These are phyloP conservation scores for Phalacrocorax carbo DNA, from an alignment of 2,113 vertebrate genomes.

Conservation along the genomic window DNA sequence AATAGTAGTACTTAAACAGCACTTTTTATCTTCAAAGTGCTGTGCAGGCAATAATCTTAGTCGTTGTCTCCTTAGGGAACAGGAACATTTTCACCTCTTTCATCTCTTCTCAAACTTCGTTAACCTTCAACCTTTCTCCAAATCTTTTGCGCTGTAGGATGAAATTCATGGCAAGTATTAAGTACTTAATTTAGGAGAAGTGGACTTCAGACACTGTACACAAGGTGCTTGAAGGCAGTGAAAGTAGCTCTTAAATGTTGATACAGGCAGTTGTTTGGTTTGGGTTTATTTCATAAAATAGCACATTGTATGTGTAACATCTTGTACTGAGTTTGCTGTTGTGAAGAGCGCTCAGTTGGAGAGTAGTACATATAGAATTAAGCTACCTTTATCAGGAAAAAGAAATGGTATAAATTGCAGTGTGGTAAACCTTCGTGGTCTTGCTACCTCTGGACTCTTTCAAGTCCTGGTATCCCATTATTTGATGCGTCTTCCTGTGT, in stretches of 20 bases:
- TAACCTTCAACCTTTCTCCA: neutral
- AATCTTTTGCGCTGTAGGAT: neutral
- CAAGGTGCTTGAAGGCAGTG: neutral
- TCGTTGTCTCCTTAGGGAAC: neutral
- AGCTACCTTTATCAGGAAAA: neutral
- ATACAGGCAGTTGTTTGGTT: neutral
- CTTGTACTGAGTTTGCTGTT: neutral
- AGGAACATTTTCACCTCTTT: neutral
- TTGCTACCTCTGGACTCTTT: neutral
- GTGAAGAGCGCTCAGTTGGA: neutral
- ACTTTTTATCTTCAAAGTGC: constrained; percentile 9
- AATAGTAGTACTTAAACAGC: neutral
- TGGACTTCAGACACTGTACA: neutral
- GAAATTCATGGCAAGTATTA: neutral
- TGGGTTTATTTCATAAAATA: neutral
- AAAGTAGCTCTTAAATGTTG: neutral
- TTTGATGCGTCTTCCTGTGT: neutral
- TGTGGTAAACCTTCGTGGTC: neutral
- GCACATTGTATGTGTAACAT: neutral
- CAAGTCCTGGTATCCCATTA: neutral
- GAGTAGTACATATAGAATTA: neutral
- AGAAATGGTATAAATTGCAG: neutral
- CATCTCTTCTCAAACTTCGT: neutral
- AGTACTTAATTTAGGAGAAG: neutral
- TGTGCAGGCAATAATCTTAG: neutral